Base-by-base conservation (phyloP, 2,113 vertebrate species). In the Baryphthengus martii region DNA sequence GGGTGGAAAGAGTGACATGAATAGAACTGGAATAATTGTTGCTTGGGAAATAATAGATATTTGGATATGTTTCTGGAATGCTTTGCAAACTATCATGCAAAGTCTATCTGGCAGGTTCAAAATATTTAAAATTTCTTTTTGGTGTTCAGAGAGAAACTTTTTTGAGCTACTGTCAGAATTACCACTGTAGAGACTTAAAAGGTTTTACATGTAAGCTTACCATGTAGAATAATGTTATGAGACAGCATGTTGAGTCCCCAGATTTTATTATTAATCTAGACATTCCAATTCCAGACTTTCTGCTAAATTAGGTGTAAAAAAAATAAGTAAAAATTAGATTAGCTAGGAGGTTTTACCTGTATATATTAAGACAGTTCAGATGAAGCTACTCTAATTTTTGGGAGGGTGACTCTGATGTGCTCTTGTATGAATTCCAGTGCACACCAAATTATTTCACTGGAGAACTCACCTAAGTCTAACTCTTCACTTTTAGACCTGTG, bases 401-500 rank as follows among this genome's bases (percentile, higher is more conserved):
- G 49, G 35, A 18, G 15, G 8, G 5, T 65, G 26, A 31, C 24
- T 63, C 14, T 56, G 18, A 70, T 31, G 25, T 33, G 39, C 10
- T 82, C 19, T 47, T 72, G 9, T 26, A n/a, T 44, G 24, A 86
- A 56, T 66, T 80, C 63, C 21, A 76, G 18, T 40, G 37, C 49
- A 18, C 17, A 28, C 56, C 44, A 66, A 56, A 23, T 63, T 77
- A 77, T 73, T 86, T 90, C 45, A 19, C 39, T 75, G 58, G n/a
- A 70, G 47, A 78, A 35, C 58, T 95, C 31, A 93, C 61, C 20
- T 7, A 47, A 82, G 56, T 79, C 47, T 50, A 85, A 87, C 13
- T 93, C 67, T 68, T 97, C 85, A 53, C 74, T 87, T 97, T 85
- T 97, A 99, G 99, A 98, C 84, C 98, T 99, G 87, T 99, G 99